Evolutionary conservation across 2,113 vertebrate genomes (phyloP), one percentile per base, ranked within the genome.

Genomic region (Cairina moschata): DNA sequence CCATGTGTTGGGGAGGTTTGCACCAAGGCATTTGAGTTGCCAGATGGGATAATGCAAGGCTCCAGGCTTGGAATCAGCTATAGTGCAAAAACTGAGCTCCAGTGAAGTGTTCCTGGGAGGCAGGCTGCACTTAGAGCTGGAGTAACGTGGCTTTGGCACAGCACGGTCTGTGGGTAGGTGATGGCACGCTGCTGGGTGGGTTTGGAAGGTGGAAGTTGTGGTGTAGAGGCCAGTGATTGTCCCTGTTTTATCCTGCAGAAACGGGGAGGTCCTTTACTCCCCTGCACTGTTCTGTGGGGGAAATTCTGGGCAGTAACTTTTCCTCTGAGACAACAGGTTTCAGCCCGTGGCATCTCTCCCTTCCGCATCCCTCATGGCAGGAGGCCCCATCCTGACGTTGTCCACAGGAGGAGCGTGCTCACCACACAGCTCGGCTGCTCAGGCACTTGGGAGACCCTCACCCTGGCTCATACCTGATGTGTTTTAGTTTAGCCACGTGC

Each of bases 371-470:
- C 34, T 72, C 1, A n/a, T 11, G 38, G 29, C 55, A 36, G 62
- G 68, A 73, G 72, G 17, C 34, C 29, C 44, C 34, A 16, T 55
- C 36, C 55, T 1, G 10, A 54, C 32, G 0, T 26, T 54, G 80
- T 11, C 56, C 34, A 55, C 2, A 0, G 40, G 50, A 21, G 56
- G 55, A 71, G 54, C 0, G 0, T 38, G 15, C 48, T 42, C 31
- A 40, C 3, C 68, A 46, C 0, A 1, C 29, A 40, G 52, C 62
- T 38, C 26, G 26, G 32, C n/a, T 65, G 67, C 42, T 52, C 9
- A 2, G n/a, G 62, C 31, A 12, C 58, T 54, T 10, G 17, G 4
- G 2, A 40, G 36, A 56, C 46, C 66, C 42, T 80, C 3, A 1
- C 11, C 46, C 40, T 2, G 1, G 46, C 71, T 52, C 44, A 8